Conservation (phyloP, 2,888 invertebrate species). For the Molanna angustata region DNA sequence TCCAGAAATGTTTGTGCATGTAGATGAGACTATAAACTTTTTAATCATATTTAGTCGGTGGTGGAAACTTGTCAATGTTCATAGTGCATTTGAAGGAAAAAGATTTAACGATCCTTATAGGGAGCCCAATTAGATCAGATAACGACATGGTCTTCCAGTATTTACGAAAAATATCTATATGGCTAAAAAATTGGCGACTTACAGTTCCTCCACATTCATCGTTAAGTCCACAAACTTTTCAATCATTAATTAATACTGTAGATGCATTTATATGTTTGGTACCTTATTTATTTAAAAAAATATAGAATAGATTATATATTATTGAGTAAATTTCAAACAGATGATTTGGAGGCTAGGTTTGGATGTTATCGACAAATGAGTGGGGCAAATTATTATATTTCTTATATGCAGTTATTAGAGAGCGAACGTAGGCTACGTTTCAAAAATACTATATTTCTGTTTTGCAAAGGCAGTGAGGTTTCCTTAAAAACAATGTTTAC, state of each 20-base stretch:
- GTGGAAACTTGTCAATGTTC: not conserved
- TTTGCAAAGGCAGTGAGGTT: not conserved
- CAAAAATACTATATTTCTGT: not conserved
- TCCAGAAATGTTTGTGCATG: not conserved
- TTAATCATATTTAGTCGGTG: not conserved
- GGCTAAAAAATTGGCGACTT: not conserved
- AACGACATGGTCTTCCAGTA: not conserved
- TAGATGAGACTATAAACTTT: not conserved
- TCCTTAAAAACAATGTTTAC: not conserved
- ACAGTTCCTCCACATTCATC: not conserved
- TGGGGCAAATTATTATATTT: conserved; percentile 3
- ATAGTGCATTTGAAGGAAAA: not conserved
- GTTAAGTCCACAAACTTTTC: not conserved
- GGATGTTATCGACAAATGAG: not conserved
- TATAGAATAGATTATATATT: not conserved
- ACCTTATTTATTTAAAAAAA: conserved; percentile 2
- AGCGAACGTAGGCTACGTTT: not conserved
- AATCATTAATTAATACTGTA: not conserved
- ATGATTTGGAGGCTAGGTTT: not conserved
- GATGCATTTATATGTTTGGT: not conserved
- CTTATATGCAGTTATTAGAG: not conserved
- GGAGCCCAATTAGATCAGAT: not conserved
- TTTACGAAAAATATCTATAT: not conserved
- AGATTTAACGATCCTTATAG: conserved; percentile 1
- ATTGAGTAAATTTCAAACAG: conserved; percentile 1